Evolutionary conservation across 2,797 vertebrate species (phyloP).

Genomic region (Spatula versicolor): DNA sequence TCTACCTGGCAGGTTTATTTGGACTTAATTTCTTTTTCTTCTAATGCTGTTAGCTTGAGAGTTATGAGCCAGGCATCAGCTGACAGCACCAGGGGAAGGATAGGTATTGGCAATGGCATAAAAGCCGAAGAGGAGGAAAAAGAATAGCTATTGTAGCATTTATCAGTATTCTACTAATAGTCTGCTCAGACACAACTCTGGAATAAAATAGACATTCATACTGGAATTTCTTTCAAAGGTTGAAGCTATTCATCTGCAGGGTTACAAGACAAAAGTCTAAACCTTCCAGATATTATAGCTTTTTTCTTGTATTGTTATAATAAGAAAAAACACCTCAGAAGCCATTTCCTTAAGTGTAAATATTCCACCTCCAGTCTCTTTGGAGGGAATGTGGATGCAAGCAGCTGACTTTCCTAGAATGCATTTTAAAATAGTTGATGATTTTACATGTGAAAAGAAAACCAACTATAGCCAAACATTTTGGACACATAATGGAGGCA

Average conservation of each 20-base stretch:
- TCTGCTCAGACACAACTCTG: constrained; percentile 53
- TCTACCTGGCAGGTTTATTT: constrained; percentile 75
- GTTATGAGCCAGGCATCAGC: constrained; percentile 68
- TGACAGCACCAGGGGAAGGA: constrained; percentile 63
- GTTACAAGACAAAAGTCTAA: constrained; percentile 38
- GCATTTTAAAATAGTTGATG: neutral
- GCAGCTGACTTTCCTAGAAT: neutral
- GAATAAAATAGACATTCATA: constrained; percentile 64
- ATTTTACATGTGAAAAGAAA: neutral
- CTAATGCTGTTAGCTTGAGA: constrained; percentile 66
- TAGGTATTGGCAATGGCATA: constrained; percentile 71
- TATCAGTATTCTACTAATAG: constrained; percentile 70
- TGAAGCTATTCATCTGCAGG: constrained; percentile 61
- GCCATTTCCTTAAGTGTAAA: neutral
- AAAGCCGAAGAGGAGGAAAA: constrained; percentile 61
- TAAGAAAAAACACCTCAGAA: neutral
- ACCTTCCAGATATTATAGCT: neutral
- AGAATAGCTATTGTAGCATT: constrained; percentile 61
- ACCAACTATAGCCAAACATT: neutral
- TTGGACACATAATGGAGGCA: neutral
- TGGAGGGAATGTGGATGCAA: neutral
- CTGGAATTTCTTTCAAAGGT: constrained; percentile 59
- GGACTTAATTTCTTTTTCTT: constrained; percentile 73
- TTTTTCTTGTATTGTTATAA: constrained; percentile 13
- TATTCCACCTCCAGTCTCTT: neutral